Base-by-base conservation (phyloP, 1,140 invertebrate species). In the Drosophila cardini region DNA sequence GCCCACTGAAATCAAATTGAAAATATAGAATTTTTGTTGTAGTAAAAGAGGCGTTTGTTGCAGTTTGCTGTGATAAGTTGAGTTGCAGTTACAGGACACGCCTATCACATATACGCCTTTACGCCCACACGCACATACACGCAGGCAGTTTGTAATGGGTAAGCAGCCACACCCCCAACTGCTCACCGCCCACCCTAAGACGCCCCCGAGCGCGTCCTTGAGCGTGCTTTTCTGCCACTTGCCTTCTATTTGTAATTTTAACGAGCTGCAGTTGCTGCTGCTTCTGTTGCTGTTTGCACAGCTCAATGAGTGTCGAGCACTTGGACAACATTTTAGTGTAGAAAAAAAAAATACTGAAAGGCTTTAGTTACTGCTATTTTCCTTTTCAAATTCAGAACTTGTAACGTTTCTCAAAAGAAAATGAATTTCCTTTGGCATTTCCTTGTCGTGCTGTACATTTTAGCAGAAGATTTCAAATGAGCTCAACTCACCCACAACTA, bases 201-300 rank as follows among this genome's bases (percentile, higher is more conserved):
- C 55, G 38, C 38, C 38, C 53, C 83, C 79, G n/a, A 67, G 76
- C 73, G 73, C 64, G 84, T 89, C 84, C 84, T 89, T 89, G 84
- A 89, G 84, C 84, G 80, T 71, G 89, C 84, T 89, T 89, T 87
- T 80, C 84, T 89, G 84, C 84, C 84, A 87, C 84, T 89, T 87
- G 80, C 76, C 84, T 84, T 89, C 84, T 89, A 89, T 89, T 89
- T 89, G 84, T 84, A 89, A 89, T 89, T 89, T 89, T 89, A 89
- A 89, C 84, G 84, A 89, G 84, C 84, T 89, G 50, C 52, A 56
- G 13, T 57, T 86, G 78, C 55, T 86, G 75, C 75, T 78, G 60
- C 63, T 82, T 76, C 77, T 83, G 71, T 45, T 76, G 72, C 78
- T 87, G 78, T 76, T 78, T 87, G 78, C 67, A 63, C 72, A 75